Percentiles rank a stretch among this genome's conserved stretches.
Conservation (phyloP, 1,140 invertebrate species). For the Apis mellifera region Amel_HAv3.1 CM009939.2:3392001-3392500, state of each 20-base stretch:
- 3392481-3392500: no score
- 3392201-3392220: background rate
- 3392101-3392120: background rate
- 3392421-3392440: no score
- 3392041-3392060: background rate
- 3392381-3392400: background rate
- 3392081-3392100: constrained; percentile 3
- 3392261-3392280: background rate
- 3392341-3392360: background rate
- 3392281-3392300: background rate
- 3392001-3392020: background rate
- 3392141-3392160: background rate
- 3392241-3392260: background rate
- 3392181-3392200: background rate
- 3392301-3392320: background rate
- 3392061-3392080: background rate
- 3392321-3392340: background rate
- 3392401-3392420: no score
- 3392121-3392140: background rate
- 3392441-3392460: no score
- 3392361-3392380: background rate
- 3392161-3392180: background rate
- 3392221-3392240: background rate
- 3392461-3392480: no score
- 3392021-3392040: background rate